These are phyloP conservation scores for Cuniculus paca DNA, from an alignment of 2,797 vertebrate genomes.

Conservation along the genomic window DNA sequence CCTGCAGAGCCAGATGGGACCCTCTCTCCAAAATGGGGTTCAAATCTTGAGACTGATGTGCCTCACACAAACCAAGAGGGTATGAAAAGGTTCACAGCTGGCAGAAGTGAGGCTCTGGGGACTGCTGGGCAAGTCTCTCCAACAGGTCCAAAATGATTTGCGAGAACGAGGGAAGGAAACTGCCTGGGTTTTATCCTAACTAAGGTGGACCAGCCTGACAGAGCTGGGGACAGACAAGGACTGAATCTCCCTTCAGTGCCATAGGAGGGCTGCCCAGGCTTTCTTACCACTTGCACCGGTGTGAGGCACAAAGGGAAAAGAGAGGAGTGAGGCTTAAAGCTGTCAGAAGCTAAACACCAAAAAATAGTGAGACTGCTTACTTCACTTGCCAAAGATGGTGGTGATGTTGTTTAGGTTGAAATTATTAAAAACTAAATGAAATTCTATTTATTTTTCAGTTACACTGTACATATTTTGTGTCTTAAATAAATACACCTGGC, in stretches of 20 bases:
- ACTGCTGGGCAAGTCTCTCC: not conserved
- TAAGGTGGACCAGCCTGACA: no score
- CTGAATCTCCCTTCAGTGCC: not conserved
- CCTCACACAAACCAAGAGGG: not conserved
- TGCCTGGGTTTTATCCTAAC: not conserved
- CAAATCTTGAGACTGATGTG: not conserved
- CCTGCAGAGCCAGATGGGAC: not conserved
- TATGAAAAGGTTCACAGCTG: not conserved
- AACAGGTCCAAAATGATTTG: not conserved
- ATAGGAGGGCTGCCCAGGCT: not conserved
- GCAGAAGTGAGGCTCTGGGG: not conserved
- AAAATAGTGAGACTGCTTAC: not conserved
- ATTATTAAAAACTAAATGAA: slow-evolving; percentile 51
- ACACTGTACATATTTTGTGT: slow-evolving; percentile 16
- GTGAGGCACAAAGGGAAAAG: not conserved
- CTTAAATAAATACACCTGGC: not conserved
- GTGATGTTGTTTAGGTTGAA: slow-evolving; percentile 50
- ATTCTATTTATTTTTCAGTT: not conserved
- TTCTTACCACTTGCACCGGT: not conserved
- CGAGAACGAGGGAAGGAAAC: not conserved
- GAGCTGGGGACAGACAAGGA: not conserved
- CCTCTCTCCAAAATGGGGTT: not conserved
- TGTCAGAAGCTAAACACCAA: not conserved
- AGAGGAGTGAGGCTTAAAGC: not conserved
- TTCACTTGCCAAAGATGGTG: not conserved